Base-by-base conservation (phyloP, 2,113 vertebrate genomes). In the Hucho hucho region DNA sequence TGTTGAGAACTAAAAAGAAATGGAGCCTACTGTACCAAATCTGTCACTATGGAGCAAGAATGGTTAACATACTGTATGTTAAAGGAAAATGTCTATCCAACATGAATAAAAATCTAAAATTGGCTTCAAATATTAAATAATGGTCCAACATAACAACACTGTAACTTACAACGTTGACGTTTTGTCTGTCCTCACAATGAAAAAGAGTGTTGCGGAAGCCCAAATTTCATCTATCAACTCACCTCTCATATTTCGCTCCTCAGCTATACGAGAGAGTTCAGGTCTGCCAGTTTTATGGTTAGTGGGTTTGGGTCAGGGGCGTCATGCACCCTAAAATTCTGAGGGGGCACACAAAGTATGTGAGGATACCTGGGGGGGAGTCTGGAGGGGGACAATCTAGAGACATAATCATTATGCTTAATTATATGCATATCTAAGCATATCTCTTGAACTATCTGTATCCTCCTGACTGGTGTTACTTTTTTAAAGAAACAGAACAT, bases 51-150 rank as follows among this genome's bases (percentile, higher is more conserved):
- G 56, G n/a, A 22, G 64, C 56, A 71, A 61, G 82, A 87, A 90
- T 83, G 76, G 76, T 32, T 79, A 81, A 79, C 86, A 83, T 59
- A 11, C 37, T 9, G 37, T 43, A 84, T 83, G 78, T 88, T 83
- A 64, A 13, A 79, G 77, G 47, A 73, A 75, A 29, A 70, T 67
- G 69, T 78, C 66, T 43, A 43, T 43, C 37, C 37, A 73, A 68
- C 29, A 47, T 67, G 22, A 9, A 73, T 26, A 77, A 81, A 80
- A 76, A 76, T 47, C 49, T 75, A 61, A 3, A 37, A 37, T 12
- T 26, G 25, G 29, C 26, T 46, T 22, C 43, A 32, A 25, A 46
- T 22, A 24, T 47, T 22, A 22, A 43, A 69, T 37, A 46, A n/a
- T 25, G 13, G 18, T 46, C 12, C 14, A 47, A 69, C 67, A 46